Evolutionary conservation across 1,140 invertebrate species (phyloP), one percentile per base, ranked within the genome.

Genomic region (Neuroterus valhalla): DNA sequence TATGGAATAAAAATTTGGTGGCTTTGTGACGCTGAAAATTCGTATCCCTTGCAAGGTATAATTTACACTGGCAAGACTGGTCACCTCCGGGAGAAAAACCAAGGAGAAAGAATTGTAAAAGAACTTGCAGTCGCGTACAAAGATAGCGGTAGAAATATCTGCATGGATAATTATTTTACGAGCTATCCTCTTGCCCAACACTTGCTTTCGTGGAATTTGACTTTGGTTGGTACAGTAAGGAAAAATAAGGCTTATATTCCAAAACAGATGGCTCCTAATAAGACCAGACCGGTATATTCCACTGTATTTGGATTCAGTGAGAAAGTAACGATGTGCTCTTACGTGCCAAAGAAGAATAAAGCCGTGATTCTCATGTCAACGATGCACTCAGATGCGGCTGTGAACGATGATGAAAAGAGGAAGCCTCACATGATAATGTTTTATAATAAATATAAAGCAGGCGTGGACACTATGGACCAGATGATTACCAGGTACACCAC

Each of bases 401-500:
- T 76, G 21, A 68, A 19, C 66, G 72, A 82, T 55, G 66, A 77
- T 42, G 52, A 23, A 21, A 83, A 80, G 66, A 78, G 78, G 42
- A 87, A 89, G 81, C 84, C 86, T 21, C 82, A 86, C 72, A 87
- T 89, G 10, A 86, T 89, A 23, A 84, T 84, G 23, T 73, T 76
- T 23, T 91, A 91, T 79, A 90, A 89, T 70, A 87, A 85, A 75
- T 83, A 88, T 73, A 85, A 90, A 45, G 84, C 82, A 38, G 84
- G 85, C 10, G 88, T 91, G 26, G 86, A 90, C 89, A 82, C 88
- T 26, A 62, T 90, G 67, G 89, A 91, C 82, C 86, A 90, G 70
- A 76, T 91, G 62, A 87, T 87, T 83, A 79, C 89, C 80, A 89
- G 89, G 81, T 91, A 91, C 72, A 90, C 88, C 45, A 89, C 89